phyloP scores from a whole-genome alignment of 2,888 invertebrate species.

The Ligdia adustata region DNA sequence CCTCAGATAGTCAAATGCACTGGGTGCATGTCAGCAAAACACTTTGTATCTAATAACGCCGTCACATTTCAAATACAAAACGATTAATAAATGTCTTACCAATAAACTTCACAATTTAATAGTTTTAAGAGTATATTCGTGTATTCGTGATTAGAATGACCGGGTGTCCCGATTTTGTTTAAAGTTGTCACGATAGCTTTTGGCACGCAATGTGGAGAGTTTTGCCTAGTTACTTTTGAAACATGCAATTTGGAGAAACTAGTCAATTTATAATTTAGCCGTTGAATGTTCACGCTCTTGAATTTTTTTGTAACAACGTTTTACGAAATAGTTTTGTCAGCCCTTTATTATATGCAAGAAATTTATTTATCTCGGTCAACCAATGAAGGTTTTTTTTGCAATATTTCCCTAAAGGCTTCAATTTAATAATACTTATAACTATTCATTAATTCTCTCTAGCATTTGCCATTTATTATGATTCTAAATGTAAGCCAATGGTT shows the following conservation, averaged over 20 bases:
- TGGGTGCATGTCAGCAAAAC: slow-evolving; percentile 21
- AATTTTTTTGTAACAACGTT: no score
- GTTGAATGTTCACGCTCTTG: no score
- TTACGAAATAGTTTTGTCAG: no score
- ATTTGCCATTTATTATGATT: no score
- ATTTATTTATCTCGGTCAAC: no score
- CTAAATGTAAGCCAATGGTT: no score
- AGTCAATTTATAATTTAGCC: slow-evolving; percentile 35
- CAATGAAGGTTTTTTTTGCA: no score
- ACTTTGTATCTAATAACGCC: slow-evolving; percentile 14
- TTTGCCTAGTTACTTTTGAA: slow-evolving; percentile 28
- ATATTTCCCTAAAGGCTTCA: no score
- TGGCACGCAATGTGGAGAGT: slow-evolving; percentile 40
- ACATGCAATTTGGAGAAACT: slow-evolving; percentile 34
- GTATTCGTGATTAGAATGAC: slow-evolving; percentile 42
- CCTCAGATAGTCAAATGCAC: slow-evolving; percentile 24
- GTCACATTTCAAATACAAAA: slow-evolving; percentile 25
- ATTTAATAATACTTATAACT: no score
- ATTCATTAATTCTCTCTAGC: no score
- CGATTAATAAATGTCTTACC: slow-evolving; percentile 20
- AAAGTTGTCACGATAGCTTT: slow-evolving; percentile 40
- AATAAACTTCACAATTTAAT: slow-evolving; percentile 20
- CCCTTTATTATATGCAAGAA: no score
- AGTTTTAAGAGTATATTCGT: slow-evolving; percentile 34
- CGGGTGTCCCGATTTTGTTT: slow-evolving; percentile 42